Evolutionary conservation across 37 sponge, comb jelly and placozoan species (phyloP), one percentile per base, ranked within the genome.

Genomic region (Petrosia ficiformis): DNA sequence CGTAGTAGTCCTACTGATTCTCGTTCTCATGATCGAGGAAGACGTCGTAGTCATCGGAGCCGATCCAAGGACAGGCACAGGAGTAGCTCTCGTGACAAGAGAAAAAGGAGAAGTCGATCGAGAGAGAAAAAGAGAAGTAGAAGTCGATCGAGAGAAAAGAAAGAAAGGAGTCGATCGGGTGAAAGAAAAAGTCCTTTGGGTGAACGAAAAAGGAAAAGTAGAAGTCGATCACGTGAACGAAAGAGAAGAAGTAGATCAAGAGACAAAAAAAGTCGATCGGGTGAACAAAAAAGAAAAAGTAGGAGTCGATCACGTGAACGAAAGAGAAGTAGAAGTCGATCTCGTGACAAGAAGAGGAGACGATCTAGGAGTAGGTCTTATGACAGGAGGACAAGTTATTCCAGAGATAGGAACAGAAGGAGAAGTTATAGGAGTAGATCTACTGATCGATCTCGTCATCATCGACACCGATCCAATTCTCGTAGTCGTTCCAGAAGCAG

Each of bases 331-430:
- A 14, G 43, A 6, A 41, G 70, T 29, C 21, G 70, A 11, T 68
- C 43, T 21, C 70, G 70, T 42, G 70, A 68, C 16, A 14, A 39
- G 29, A 41, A 68, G 70, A 68, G 39, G 43, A 41, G 43, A 6
- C 10, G 70, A 33, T 25, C 30, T 11, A 14, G 70, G 11, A 41
- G 43, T 19, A 14, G 70, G 29, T 38, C 41, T 4, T 22, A 28
- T 42, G 70, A 68, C 39, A 14, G 70, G 37, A 42, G 54, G 8
- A 48, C 14, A 14, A 48, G 54, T 14, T 19, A 14, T 19, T 48
- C 54, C 8, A 8, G 54, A 14, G 54, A 48, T 48, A 48, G 54
- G 54, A 48, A 48, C 14, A 11, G 43, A 30, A 38, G 21, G 70
- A 19, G n/a, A 5, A 61, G 28, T 24, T 26, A 29, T 22, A 61